These are phyloP conservation scores for Syrmaticus mikado DNA, from an alignment of 2,113 vertebrate genomes.

Conservation along the genomic window DNA sequence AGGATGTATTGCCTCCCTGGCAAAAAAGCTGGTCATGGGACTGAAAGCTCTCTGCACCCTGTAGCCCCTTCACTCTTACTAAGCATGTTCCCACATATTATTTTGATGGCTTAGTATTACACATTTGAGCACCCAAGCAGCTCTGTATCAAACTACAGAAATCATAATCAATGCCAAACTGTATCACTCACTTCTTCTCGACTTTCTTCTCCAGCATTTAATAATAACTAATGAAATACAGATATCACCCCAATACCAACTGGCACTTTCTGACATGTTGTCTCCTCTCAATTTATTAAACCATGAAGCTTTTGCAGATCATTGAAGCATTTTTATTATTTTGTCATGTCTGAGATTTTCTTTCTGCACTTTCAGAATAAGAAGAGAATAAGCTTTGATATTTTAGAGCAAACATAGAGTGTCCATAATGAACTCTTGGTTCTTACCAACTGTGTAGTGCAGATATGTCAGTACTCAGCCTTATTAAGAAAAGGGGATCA, in stretches of 20 bases:
- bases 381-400: background rate
- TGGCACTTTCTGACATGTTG: background rate
- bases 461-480: background rate
- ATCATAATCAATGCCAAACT: background rate
- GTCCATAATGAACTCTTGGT: background rate
- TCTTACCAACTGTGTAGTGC: background rate
- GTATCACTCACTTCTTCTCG: background rate
- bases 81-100: background rate
- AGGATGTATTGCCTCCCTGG: background rate
- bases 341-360: background rate
- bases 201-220: background rate
- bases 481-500: background rate
- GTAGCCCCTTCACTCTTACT: background rate
- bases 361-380: background rate
- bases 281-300: background rate
- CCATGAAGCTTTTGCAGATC: background rate
- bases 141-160: background rate
- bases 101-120: background rate
- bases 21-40: background rate
- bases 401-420: background rate
- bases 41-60: background rate
- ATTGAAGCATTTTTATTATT: background rate
- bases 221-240: background rate
- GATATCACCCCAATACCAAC: background rate
- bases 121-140: background rate